Base-by-base conservation (phyloP, 2,888 invertebrate genomes). In the Sminthurinus aureus region DNA sequence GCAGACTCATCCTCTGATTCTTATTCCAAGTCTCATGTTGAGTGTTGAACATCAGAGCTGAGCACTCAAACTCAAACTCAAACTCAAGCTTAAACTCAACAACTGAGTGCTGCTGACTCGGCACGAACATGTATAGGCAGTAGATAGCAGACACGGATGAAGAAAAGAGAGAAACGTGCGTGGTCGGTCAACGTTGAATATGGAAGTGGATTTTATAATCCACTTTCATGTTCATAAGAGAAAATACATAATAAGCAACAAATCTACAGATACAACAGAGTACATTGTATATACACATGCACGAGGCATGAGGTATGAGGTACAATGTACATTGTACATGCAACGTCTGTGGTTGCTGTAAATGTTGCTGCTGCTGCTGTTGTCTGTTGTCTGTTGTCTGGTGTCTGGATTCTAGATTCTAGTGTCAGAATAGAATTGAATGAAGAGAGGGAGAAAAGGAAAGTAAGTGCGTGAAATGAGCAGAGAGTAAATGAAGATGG, bases 401-500 rank as follows among this genome's bases (percentile, higher is more conserved):
- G 3, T 38, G 1, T 38, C 38, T 38, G 6, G 3, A 6, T 38
- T 38, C 3, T 38, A 38, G 38, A 4, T 38, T 38, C 3, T 38
- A 38, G 38, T 38, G 38, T 38, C 38, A 38, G 38, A 38, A 1
- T 38, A 38, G 38, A 38, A 38, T 58, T 18, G 58, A 58, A 15
- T 58, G 58, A 58, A 38, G 4, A 58, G 58, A 58, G 58, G 18
- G 9, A 58, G 58, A 58, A 18, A 9, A 18, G 58, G 18, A 58
- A 58, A 15, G 58, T 58, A 58, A 18, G 58, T 58, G 15, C 2
- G 81, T 84, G 67, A 67, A 78, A 84, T 81, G 81, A 84, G 81
- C 77, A 81, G 73, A 81, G 73, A 84, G 81, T 81, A 84, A 84
- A 84, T 81, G 84, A 84, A 84, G 84, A 84, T 84, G 84, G 84